Conservation (phyloP, 2,888 invertebrate genomes). For the Andrena flavipes region DNA sequence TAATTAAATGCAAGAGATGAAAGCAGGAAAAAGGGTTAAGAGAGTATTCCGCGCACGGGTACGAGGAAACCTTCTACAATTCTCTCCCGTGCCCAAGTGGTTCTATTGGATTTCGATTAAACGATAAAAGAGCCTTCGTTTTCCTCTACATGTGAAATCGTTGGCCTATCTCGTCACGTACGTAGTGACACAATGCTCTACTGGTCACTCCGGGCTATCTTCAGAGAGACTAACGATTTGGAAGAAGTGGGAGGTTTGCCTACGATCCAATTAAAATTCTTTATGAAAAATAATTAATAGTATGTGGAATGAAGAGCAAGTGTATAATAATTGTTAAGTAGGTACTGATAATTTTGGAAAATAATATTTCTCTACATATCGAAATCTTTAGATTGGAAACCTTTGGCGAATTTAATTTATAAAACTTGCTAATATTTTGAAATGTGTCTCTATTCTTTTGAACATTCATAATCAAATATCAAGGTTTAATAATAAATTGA, state of each 20-base stretch:
- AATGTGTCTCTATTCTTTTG: neutral
- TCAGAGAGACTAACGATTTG: conserved; percentile 9
- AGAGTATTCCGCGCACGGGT: conserved; percentile 24
- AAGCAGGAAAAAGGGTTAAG: conserved; percentile 12
- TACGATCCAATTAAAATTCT: neutral
- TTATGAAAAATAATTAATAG: too few relatives aligned
- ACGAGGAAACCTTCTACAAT: conserved; percentile 35
- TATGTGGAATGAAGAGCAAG: too few relatives aligned
- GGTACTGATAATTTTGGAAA: neutral
- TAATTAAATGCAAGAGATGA: conserved; percentile 50
- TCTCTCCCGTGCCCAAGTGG: conserved; percentile 44
- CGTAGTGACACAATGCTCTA: conserved; percentile 17
- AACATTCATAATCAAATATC: neutral
- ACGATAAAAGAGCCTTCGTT: conserved; percentile 53
- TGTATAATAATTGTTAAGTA: too few relatives aligned
- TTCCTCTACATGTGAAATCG: conserved; percentile 38
- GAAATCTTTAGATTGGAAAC: neutral
- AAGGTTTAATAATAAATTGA: neutral
- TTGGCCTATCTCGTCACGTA: conserved; percentile 20
- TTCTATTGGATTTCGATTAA: conserved; percentile 74
- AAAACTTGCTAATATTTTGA: too few relatives aligned
- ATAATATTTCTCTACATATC: neutral
- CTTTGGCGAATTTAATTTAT: too few relatives aligned
- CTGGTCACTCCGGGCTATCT: neutral
- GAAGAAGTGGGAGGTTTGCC: neutral